Evolutionary conservation across 2,888 invertebrate genomes (phyloP), one percentile per base, ranked within the genome.

Genomic region (Drosophila paucipuncta): DNA sequence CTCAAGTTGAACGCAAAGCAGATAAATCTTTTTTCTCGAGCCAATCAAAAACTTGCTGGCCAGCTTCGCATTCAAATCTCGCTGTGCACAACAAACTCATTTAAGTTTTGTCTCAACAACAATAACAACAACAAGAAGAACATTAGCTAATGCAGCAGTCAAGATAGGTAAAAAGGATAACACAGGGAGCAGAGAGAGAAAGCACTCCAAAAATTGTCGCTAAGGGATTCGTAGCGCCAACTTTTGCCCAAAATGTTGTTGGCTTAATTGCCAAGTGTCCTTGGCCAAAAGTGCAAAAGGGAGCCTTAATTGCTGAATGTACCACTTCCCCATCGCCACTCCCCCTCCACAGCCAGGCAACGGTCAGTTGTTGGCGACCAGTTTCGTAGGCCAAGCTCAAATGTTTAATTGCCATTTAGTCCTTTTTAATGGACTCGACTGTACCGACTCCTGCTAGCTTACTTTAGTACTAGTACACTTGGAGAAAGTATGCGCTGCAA

Each of bases 391-490:
- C 78, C 79, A 85, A 76, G 68, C 85, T 81, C 85, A 76, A 85
- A 91, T 86, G 91, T 91, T 92, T 92, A 92, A 92, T 91, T 91
- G 92, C 89, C 89, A 87, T 92, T 91, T 91, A 92, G 86, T 85
- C 91, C 91, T 90, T 89, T 92, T 91, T 90, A 92, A 92, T 92
- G 89, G 82, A 87, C 84, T 86, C 80, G 65, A 80, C 76, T 63
- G 54, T 25, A 43, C 47, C 52, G 50, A 13, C 49, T 54, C 52
- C 53, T n/a, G 18, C 55, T 5, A 39, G 39, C 13, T 11, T 5
- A 25, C 28, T 39, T n/a, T 28, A 1, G 28, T 30, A 9, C 4
- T 9, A 25, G 25, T 47, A 47, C 47, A 47, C 47, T 47, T 25
- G 2, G 4, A 47, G 9, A 47, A 47, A 47, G 0, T 0, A 11